Percentiles rank a stretch among this genome's conserved stretches.
phyloP scores from a whole-genome alignment of 2,113 vertebrate species.

The Nesospiza acunhae region DNA sequence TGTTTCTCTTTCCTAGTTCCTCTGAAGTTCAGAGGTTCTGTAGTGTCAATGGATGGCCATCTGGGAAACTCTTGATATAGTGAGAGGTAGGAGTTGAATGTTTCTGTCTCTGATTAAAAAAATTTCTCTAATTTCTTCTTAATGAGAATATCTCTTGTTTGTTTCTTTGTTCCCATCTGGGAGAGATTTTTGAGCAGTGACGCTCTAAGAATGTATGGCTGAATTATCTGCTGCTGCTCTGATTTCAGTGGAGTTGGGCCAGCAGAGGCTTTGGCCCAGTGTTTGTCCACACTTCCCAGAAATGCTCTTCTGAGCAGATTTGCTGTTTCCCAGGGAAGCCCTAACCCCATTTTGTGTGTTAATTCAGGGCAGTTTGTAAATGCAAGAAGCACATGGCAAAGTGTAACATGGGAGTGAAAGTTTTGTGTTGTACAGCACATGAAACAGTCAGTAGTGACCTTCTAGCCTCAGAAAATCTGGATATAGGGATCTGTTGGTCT shows the following conservation, averaged over 20 bases:
- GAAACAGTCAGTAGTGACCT: neutral
- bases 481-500: neutral
- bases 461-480: neutral
- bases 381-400: neutral
- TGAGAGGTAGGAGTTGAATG: neutral
- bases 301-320: conserved; percentile 23
- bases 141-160: conserved; percentile 20
- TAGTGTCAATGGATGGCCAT: neutral
- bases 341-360: neutral
- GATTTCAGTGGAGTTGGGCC: conserved; percentile 38
- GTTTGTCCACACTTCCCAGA: conserved; percentile 32
- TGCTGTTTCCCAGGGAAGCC: neutral
- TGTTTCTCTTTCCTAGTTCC: neutral
- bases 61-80: neutral
- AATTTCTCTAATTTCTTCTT: conserved; percentile 25
- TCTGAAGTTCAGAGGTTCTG: neutral
- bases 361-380: neutral
- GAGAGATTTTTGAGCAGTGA: conserved; percentile 51
- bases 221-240: conserved; percentile 4
- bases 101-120: conserved; percentile 17
- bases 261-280: neutral
- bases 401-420: neutral
- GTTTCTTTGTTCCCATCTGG: neutral
- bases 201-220: conserved; percentile 12
- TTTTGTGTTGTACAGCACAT: neutral